These are phyloP conservation scores for Pseudonaja textilis DNA, from an alignment of 2,113 vertebrate genomes.

Conservation along the genomic window DNA sequence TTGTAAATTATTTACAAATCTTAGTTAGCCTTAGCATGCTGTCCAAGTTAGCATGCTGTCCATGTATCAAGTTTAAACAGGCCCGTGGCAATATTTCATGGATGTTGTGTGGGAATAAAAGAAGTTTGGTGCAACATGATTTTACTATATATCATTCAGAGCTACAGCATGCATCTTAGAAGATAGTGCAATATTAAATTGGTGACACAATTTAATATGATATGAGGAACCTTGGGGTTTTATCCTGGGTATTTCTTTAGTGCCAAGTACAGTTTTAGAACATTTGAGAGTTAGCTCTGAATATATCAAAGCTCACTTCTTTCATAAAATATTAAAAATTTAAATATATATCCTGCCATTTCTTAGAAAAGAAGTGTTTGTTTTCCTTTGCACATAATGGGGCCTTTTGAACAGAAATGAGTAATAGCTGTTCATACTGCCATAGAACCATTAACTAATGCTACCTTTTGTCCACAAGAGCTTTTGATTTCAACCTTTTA, in stretches of 20 bases:
- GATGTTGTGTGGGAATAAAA: neutral
- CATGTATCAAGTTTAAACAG: neutral
- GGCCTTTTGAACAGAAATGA: neutral
- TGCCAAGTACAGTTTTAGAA: neutral
- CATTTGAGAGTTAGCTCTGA: neutral
- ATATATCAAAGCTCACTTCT: neutral
- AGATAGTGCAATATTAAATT: neutral
- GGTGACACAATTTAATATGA: neutral
- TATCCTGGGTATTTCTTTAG: neutral
- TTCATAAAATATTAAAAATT: neutral
- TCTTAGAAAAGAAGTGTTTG: neutral
- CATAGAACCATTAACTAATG: neutral
- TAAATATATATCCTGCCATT: neutral
- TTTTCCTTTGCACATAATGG: neutral
- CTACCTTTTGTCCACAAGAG: neutral
- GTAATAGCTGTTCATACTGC: neutral
- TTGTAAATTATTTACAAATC: neutral
- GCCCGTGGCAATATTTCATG: neutral
- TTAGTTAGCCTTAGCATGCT: neutral
- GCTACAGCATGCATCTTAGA: neutral
- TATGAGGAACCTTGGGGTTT: neutral
- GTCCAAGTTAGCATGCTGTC: neutral
- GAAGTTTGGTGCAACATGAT: neutral
- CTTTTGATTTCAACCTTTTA: no score
- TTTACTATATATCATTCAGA: neutral